Percentiles rank a stretch among this genome's conserved stretches.
Conservation (phyloP, 2,888 invertebrate species). For the Hypomecis punctinalis region DNA sequence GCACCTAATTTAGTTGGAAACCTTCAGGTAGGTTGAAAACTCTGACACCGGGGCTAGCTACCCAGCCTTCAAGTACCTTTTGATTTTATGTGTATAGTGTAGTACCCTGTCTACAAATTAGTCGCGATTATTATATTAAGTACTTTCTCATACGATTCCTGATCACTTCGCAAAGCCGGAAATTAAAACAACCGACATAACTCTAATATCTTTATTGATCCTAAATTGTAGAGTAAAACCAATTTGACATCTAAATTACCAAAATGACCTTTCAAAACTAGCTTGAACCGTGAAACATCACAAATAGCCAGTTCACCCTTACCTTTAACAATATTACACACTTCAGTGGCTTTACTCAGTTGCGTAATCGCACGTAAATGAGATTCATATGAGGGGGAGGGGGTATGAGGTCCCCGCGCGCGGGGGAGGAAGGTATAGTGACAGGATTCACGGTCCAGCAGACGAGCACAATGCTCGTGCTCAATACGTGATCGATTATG, state of each 20-base stretch:
- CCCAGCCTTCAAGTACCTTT: no score
- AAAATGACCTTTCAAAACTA: conserved; percentile 24
- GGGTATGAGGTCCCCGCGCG: conserved; percentile 48
- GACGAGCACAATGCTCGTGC: conserved; percentile 79
- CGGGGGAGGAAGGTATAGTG: conserved; percentile 63
- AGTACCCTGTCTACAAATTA: no score
- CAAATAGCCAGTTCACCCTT: conserved; percentile 48
- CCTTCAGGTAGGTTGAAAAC: no score
- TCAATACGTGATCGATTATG: conserved; percentile 84
- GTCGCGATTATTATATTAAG: background rate
- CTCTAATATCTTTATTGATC: background rate
- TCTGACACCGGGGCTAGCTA: no score
- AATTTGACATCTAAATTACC: conserved; percentile 20
- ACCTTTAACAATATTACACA: conserved; percentile 72
- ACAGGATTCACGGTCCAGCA: conserved; percentile 84
- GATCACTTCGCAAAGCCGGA: background rate
- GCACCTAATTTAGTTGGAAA: no score
- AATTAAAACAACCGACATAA: background rate
- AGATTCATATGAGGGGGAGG: conserved; percentile 73
- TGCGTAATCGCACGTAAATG: conserved; percentile 82
- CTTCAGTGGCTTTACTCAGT: conserved; percentile 74
- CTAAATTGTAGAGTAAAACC: conserved; percentile 1
- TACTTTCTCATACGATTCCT: background rate
- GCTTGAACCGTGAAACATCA: conserved; percentile 29
- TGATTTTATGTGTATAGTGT: no score